These are phyloP conservation scores for Hyles lineata DNA, from an alignment of 2,888 invertebrate species.

Conservation along the genomic window DNA sequence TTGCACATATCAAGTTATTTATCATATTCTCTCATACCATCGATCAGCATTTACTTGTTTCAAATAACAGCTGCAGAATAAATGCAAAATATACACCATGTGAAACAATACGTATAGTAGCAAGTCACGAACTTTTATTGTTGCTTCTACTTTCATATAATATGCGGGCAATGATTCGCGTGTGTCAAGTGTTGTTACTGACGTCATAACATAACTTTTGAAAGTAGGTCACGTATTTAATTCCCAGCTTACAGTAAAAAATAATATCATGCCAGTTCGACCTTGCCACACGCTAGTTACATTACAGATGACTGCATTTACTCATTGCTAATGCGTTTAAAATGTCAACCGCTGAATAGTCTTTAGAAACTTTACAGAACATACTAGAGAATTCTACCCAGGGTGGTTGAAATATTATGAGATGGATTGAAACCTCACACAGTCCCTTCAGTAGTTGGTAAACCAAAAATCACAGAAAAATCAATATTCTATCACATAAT, in stretches of 20 bases:
- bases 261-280: conserved; percentile 52
- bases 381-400: neutral
- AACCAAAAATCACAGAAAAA: no score
- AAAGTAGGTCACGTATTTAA: conserved; percentile 78
- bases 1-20: no score
- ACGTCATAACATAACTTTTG: conserved; percentile 74
- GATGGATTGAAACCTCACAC: no score
- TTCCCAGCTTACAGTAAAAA: conserved; percentile 64
- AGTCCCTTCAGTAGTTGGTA: no score
- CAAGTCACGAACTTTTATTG: neutral
- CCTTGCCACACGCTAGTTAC: conserved; percentile 66
- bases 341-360: conserved; percentile 4
- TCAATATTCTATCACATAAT: no score
- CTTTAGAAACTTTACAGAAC: neutral
- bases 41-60: no score
- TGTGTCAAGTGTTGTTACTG: conserved; percentile 49
- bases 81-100: no score
- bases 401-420: neutral
- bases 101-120: neutral
- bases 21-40: no score
- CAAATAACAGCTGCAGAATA: no score
- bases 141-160: conserved; percentile 20
- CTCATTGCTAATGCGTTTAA: conserved; percentile 41
- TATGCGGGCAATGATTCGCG: conserved; percentile 47
- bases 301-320: conserved; percentile 39